phyloP scores from a whole-genome alignment of 2,888 invertebrate genomes.

The Melanostoma mellinum region DNA sequence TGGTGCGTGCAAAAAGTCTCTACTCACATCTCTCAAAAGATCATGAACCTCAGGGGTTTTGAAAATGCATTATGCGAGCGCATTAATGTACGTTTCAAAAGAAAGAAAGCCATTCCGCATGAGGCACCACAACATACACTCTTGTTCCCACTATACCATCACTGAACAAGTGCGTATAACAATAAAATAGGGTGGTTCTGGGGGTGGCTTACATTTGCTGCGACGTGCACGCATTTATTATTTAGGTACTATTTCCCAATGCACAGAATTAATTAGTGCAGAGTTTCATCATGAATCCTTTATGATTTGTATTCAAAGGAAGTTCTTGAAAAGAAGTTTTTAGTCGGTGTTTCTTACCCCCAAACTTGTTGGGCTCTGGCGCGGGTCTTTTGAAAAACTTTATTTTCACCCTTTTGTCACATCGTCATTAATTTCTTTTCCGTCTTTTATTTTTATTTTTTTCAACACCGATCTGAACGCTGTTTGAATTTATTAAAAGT shows the following conservation, averaged over 20 bases:
- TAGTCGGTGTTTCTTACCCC: constrained; percentile 10
- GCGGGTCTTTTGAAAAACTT: constrained; percentile 16
- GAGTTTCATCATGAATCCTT: constrained; percentile 34
- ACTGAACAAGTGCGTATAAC: constrained; percentile 54
- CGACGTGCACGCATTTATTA: constrained; percentile 35
- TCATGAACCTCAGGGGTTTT: constrained; percentile 27
- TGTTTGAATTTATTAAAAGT: constrained; percentile 56
- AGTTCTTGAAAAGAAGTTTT: constrained; percentile 15
- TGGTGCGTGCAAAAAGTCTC: constrained; percentile 28
- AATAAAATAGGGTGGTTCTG: constrained; percentile 4
- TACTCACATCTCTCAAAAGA: constrained; percentile 5
- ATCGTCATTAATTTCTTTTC: constrained; percentile 43
- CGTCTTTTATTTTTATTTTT: constrained; percentile 34
- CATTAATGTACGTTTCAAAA: constrained; percentile 46
- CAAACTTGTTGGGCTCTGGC: constrained; percentile 45
- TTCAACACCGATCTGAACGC: constrained; percentile 18
- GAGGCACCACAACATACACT: background rate
- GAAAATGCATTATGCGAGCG: constrained; percentile 60
- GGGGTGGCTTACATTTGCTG: background rate
- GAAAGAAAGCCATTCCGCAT: constrained; percentile 17
- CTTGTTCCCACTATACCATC: constrained; percentile 12
- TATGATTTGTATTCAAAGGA: constrained; percentile 32
- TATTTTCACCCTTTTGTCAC: constrained; percentile 25
- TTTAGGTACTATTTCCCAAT: constrained; percentile 14
- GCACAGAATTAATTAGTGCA: constrained; percentile 59